Conservation (phyloP, 2,113 vertebrate species). For the Agapornis roseicollis region DNA sequence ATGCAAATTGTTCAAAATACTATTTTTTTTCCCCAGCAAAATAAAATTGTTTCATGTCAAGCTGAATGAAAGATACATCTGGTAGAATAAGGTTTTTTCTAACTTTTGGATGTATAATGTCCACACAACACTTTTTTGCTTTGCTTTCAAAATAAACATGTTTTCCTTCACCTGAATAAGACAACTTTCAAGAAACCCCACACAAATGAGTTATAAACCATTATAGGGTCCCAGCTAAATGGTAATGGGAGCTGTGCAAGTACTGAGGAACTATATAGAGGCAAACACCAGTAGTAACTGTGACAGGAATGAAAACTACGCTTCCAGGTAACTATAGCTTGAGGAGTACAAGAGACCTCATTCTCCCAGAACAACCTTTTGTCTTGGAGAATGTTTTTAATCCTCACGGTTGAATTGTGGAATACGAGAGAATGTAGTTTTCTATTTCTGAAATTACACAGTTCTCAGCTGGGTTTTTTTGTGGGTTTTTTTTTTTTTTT, state of each 20-base stretch:
- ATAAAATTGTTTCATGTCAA: not conserved
- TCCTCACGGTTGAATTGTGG: not conserved
- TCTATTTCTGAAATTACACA: not conserved
- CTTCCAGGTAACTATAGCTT: not conserved
- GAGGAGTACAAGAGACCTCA: not conserved
- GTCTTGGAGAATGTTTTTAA: not conserved
- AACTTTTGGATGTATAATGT: not conserved
- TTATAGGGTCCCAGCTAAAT: not conserved
- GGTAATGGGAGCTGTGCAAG: not conserved
- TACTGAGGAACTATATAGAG: not conserved
- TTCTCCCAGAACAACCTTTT: not conserved
- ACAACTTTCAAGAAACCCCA: not conserved
- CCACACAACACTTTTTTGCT: not conserved
- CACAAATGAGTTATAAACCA: not conserved
- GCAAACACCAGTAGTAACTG: not conserved
- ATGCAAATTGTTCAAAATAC: not conserved
- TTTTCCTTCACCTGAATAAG: not conserved
- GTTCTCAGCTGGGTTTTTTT: not conserved
- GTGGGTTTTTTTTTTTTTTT: not conserved
- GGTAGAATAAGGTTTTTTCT: not conserved
- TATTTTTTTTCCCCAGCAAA: not conserved
- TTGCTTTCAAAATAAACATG: not conserved
- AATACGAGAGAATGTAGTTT: not conserved
- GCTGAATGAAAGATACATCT: not conserved
- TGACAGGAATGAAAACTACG: not conserved